Evolutionary conservation across 2,888 invertebrate genomes (phyloP).

Genomic region (Apodemia mormo): DNA sequence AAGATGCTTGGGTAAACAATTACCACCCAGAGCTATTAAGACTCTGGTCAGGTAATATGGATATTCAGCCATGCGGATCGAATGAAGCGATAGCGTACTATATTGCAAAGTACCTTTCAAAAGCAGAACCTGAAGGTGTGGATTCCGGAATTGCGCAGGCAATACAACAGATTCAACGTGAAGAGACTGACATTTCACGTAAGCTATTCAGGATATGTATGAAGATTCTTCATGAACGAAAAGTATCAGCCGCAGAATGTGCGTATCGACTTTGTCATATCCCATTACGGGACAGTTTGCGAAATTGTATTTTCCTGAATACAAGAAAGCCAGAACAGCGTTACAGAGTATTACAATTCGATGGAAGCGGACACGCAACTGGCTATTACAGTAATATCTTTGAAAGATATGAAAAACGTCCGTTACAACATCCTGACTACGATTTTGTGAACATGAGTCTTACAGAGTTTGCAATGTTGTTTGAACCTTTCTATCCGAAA

Average conservation of each 20-base stretch:
- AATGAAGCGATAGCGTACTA: constrained; percentile 38
- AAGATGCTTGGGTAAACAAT: constrained; percentile 31
- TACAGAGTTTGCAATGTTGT: constrained; percentile 30
- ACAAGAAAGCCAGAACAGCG: constrained; percentile 40
- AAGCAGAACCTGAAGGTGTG: constrained; percentile 34
- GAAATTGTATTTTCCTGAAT: constrained; percentile 28
- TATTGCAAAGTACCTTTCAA: constrained; percentile 34
- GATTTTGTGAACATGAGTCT: constrained; percentile 33
- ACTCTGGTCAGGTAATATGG: constrained; percentile 41
- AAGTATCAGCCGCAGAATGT: constrained; percentile 45
- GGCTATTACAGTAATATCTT: constrained; percentile 38
- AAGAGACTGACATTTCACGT: constrained; percentile 35
- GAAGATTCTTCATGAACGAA: constrained; percentile 42
- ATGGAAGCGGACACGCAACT: constrained; percentile 31
- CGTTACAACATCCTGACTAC: constrained; percentile 34
- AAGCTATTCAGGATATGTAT: constrained; percentile 36
- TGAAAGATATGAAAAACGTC: constrained; percentile 35
- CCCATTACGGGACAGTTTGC: constrained; percentile 27
- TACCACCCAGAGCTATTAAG: constrained; percentile 30
- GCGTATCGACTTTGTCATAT: constrained; percentile 39
- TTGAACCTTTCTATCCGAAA: constrained; percentile 36
- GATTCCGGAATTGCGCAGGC: constrained; percentile 30
- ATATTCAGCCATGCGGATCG: constrained; percentile 43
- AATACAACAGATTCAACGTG: constrained; percentile 30
- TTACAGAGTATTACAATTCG: constrained; percentile 42